phyloP scores from a whole-genome alignment of 2,113 vertebrate species.

The Nyctibius bracteatus region DNA sequence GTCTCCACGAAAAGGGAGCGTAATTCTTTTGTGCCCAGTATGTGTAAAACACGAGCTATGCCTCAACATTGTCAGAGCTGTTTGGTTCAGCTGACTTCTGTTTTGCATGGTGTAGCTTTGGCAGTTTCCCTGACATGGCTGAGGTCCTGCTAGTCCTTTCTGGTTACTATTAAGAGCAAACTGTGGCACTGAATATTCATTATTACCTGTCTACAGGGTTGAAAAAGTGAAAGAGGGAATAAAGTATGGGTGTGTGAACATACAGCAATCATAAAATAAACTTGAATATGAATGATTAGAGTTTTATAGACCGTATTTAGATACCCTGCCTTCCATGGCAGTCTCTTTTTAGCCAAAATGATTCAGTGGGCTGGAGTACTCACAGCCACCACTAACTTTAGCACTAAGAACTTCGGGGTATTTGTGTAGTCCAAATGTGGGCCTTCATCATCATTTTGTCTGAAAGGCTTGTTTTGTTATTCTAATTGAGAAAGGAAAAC shows the following conservation, averaged over 20 bases:
- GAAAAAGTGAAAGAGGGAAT: neutral
- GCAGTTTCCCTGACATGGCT: neutral
- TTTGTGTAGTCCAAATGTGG: neutral
- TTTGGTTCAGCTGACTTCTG: neutral
- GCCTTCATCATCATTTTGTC: neutral
- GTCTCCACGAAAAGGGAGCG: neutral
- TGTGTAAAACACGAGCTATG: neutral
- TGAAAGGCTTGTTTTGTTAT: neutral
- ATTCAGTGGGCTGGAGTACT: neutral
- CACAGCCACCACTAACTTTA: neutral
- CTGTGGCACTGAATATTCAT: neutral
- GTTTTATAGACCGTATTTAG: neutral
- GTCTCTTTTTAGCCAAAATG: neutral
- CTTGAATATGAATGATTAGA: neutral
- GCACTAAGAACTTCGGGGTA: neutral
- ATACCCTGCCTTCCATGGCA: neutral
- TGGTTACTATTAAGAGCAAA: neutral
- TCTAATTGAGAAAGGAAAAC: neutral
- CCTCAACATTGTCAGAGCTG: neutral
- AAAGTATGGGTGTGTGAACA: neutral
- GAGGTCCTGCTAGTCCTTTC: neutral
- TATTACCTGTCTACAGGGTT: neutral
- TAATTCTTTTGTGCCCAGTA: neutral
- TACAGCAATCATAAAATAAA: neutral
- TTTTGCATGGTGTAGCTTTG: neutral